Base-by-base conservation (phyloP, 2,113 vertebrate species). In the Cisticola juncidis region DNA sequence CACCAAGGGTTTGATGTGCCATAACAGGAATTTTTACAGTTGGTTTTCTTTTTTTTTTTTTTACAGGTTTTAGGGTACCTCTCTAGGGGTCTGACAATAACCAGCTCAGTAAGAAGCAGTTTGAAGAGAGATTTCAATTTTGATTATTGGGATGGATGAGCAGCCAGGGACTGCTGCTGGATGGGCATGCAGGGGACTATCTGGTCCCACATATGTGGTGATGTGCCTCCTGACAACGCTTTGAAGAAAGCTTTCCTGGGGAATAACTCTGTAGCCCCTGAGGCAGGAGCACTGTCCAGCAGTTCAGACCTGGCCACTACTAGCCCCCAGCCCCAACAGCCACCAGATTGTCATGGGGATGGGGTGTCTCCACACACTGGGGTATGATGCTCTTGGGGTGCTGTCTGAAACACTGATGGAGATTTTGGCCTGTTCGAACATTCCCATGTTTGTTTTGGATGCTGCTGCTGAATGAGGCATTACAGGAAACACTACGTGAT, bases 401-500 rank as follows among this genome's bases (percentile, higher is more conserved):
- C 80, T 76, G 45, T 87, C 58, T 85, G 79, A 69, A 85, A 56
- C 21, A 23, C 42, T 20, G 31, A 62, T 42, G 35, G 40, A 77
- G 64, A 62, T 90, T 77, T 42, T 36, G 42, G 48, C 42, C 42
- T 83, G 47, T 79, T 70, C 85, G 74, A 81, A 90, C 87, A 86
- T 7, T 10, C 38, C 58, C 5, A 8, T 80, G 54, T 86, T 93
- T 90, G 25, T 83, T 93, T 96, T 77, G 74, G 85, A 82, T 64
- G 81, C 53, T 94, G 72, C 54, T 90, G 76, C 51, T 60, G 90
- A 80, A 78, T 58, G 76, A 94, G 51, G 79, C 80, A 58, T 70
- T 91, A 68, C 40, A 72, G 91, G 91, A 91, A 95, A 73, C 80
- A 40, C 48, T 72, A 28, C 4, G 11, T 2, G 26, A 82, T 62